phyloP scores from a whole-genome alignment of 2,797 vertebrate species.

The Arnoldichthys spilopterus region DNA sequence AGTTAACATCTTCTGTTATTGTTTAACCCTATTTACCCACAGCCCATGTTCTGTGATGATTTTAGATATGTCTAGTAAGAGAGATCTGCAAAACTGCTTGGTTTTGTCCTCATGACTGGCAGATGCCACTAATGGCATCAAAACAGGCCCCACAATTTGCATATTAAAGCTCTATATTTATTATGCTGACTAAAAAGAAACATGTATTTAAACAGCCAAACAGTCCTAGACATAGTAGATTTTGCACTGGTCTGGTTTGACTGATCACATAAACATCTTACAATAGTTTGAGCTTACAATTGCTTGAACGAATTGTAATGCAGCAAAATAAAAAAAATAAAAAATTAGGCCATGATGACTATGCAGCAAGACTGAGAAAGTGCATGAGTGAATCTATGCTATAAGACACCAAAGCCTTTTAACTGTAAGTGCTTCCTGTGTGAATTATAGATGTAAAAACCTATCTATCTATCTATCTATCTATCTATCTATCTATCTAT shows the following conservation, averaged over 20 bases:
- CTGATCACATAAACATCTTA: not conserved
- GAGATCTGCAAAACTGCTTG: no score
- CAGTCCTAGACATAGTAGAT: not conserved
- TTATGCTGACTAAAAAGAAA: not conserved
- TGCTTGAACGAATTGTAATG: not conserved
- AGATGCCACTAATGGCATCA: no score
- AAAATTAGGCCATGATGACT: not conserved
- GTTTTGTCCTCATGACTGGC: no score
- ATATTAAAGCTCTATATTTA: no score
- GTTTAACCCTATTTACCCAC: no score
- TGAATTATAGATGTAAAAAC: not conserved
- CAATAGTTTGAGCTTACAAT: not conserved
- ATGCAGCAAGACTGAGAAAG: not conserved
- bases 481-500: no score
- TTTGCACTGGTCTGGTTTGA: not conserved
- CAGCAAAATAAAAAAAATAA: no score
- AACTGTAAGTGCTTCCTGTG: not conserved
- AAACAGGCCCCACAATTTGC: no score
- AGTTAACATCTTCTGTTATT: no score
- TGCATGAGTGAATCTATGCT: not conserved
- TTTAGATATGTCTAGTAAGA: no score
- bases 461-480: no score
- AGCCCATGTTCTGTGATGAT: no score
- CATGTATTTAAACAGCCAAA: not conserved
- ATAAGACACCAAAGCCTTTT: not conserved